Evolutionary conservation across 1,140 invertebrate genomes (phyloP), one percentile per base, ranked within the genome.

Genomic region (Macrocentrus cingulum): DNA sequence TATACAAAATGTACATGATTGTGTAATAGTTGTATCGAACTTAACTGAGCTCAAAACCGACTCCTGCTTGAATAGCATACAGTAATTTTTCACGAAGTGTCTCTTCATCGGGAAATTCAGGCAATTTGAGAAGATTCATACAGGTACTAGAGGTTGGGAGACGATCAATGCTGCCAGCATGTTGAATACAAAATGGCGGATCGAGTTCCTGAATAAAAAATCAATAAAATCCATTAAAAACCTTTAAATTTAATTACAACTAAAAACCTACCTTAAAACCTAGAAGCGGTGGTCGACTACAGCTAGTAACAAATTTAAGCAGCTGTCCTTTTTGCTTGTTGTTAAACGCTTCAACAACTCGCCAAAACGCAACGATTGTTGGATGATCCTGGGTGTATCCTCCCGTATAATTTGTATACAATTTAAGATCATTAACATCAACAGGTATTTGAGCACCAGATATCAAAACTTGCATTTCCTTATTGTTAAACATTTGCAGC

Each of bases 241-340:
- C 9, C 8, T 20, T 29, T 7, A 32, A 51, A 51, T n/a, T 52
- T 55, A 41, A 45, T 52, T 19, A 34, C 41, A 13, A 0, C 48
- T 32, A 57, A 34, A 57, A 18, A 42, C 44, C 59, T 76, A 91
- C 94, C 85, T 96, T 98, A 72, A 98, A 99, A 11, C 97, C 97
- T 16, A 98, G 79, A n/a, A 98, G 80, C 2, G 97, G 97, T n/a
- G 95, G 94, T 64, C 95, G 78, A 0, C 95, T 98, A 69, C 95
- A 98, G 71, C 94, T 97, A 1, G 97, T 99, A 3, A 98, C 95
- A 84, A 99, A 99, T 77, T 97, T 97, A 0, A 99, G 79, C 9
- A 99, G 76, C 66, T 94, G 89, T 50, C 94, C 82, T 51, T 90
- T 88, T 71, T 97, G 90, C 19, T 86, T 81, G 75, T 97, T 94